Conservation (phyloP, 2,888 invertebrate genomes). For the Osmoderma eremita region DNA sequence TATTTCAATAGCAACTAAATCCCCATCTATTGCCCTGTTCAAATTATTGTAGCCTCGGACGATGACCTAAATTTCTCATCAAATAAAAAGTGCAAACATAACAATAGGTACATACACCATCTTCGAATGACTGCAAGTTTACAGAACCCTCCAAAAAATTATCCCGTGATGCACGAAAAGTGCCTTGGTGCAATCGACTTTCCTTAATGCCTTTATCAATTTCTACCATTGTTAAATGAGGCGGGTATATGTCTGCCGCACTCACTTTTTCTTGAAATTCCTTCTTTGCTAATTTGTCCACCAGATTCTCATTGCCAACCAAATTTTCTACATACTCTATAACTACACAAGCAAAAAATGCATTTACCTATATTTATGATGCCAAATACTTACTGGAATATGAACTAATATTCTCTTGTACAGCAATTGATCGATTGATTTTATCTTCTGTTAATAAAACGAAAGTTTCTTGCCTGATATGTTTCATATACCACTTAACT, state of each 20-base stretch:
- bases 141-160: conserved; percentile 94
- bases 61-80: conserved; percentile 69
- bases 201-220: conserved; percentile 83
- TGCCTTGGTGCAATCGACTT: conserved; percentile 81
- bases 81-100: background rate
- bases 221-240: conserved; percentile 82
- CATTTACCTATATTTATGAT: background rate
- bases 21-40: conserved; percentile 95
- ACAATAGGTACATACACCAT: conserved; percentile 71
- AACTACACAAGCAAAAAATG: conserved; percentile 64
- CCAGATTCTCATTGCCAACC: conserved; percentile 71
- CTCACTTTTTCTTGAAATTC: conserved; percentile 70
- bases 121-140: conserved; percentile 80
- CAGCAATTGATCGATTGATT: conserved; percentile 78
- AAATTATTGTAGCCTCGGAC: conserved; percentile 87
- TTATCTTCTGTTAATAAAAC: conserved; percentile 88
- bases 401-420: conserved; percentile 74
- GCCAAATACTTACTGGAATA: conserved; percentile 70
- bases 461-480: conserved; percentile 73
- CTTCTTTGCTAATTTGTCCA: conserved; percentile 83
- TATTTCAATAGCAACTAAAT: conserved; percentile 90
- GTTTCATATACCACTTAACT: conserved; percentile 83
- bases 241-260: conserved; percentile 80
- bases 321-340: conserved; percentile 82
- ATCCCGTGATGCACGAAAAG: conserved; percentile 86